Conservation (phyloP, 2,888 invertebrate species). For the Callyntrura guangdongensis region DNA sequence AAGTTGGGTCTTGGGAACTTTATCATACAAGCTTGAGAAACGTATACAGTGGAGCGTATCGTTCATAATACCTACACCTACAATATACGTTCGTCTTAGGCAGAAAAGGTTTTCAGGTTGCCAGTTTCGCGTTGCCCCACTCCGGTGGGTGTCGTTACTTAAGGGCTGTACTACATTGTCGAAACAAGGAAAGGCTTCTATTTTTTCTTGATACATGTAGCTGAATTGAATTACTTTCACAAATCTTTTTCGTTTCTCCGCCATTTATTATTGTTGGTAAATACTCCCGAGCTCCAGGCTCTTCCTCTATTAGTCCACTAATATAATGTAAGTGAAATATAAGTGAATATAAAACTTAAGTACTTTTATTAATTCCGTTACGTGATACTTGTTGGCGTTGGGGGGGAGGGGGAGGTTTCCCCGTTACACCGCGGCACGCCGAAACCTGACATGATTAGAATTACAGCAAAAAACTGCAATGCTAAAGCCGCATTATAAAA, state of each 20-base stretch:
- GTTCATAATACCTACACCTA: not conserved
- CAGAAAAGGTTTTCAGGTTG: not conserved
- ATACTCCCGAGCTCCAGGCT: not conserved
- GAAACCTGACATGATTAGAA: not conserved
- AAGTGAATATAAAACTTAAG: slow-evolving; percentile 49
- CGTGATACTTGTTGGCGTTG: not conserved
- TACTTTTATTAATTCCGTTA: slow-evolving; percentile 7
- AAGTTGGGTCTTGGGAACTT: slow-evolving; percentile 34
- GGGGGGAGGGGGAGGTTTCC: too few relatives aligned
- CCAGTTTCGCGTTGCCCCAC: slow-evolving; percentile 20
- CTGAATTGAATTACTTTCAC: not conserved
- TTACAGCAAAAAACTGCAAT: not conserved
- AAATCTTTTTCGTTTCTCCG: not conserved
- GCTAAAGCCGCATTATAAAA: slow-evolving; percentile 2
- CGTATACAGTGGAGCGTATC: not conserved
- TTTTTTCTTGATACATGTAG: not conserved
- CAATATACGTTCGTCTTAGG: not conserved
- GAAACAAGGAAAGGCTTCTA: not conserved
- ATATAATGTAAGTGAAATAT: not conserved
- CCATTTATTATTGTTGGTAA: not conserved
- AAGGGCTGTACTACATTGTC: not conserved
- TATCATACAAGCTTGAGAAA: slow-evolving; percentile 11
- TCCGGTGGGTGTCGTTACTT: not conserved
- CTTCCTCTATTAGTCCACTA: not conserved
- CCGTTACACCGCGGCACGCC: not conserved